Evolutionary conservation across 2,797 vertebrate species (phyloP).

Genomic region (Cirrhinus mrigala): DNA sequence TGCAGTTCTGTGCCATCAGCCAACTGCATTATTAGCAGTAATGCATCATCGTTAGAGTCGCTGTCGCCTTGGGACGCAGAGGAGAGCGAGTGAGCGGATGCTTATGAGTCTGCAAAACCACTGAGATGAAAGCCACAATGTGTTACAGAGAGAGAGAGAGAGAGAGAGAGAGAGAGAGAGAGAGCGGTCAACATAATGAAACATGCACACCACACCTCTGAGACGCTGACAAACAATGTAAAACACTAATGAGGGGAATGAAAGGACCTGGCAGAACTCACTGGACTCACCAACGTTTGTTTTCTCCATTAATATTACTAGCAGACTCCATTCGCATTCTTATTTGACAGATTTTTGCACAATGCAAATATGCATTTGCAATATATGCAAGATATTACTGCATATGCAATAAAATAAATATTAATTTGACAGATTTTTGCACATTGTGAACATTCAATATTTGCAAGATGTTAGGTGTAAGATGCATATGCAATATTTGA

Average conservation of each 20-base stretch:
- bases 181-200: not conserved
- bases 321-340: not conserved
- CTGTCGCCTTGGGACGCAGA: not conserved
- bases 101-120: slow-evolving; percentile 31
- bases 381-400: not conserved
- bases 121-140: slow-evolving; percentile 48
- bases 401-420: not conserved
- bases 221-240: slow-evolving; percentile 4
- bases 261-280: not conserved
- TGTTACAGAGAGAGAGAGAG: slow-evolving; percentile 14
- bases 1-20: not conserved
- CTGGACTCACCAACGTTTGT: not conserved
- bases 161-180: slow-evolving; percentile 37
- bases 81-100: not conserved
- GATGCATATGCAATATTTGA: not conserved
- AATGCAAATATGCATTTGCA: not conserved
- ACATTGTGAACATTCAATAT: not conserved
- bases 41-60: slow-evolving; percentile 21
- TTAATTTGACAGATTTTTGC: not conserved
- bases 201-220: slow-evolving; percentile 1
- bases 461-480: not conserved
- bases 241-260: not conserved
- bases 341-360: not conserved
- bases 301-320: not conserved
- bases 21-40: not conserved